Conservation (phyloP, 2,797 vertebrate genomes). For the Discoglossus pictus region DNA sequence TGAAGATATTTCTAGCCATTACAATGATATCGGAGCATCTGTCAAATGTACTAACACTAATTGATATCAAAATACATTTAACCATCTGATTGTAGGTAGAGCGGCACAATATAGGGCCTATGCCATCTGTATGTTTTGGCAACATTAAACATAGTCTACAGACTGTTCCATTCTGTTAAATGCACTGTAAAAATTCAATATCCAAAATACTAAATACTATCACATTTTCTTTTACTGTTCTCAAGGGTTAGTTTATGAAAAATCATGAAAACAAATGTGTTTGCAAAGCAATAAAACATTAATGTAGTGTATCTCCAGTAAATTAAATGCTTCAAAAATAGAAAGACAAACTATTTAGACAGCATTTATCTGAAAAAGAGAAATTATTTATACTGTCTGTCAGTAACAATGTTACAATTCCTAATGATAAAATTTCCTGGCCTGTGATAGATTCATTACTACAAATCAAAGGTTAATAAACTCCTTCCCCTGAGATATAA, state of each 20-base stretch:
- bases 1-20: slow-evolving; percentile 22
- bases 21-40: slow-evolving; percentile 45
- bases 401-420: too few species aligned
- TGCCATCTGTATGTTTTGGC: slow-evolving; percentile 44
- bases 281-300: slow-evolving; percentile 35
- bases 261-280: slow-evolving; percentile 31
- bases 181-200: slow-evolving; percentile 49
- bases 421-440: too few species aligned
- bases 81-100: slow-evolving; percentile 30
- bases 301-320: slow-evolving; percentile 29
- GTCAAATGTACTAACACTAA: slow-evolving; percentile 40
- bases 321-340: slow-evolving; percentile 26
- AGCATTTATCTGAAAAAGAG: too few species aligned
- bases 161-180: slow-evolving; percentile 22
- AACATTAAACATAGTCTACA: not conserved
- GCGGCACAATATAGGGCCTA: not conserved
- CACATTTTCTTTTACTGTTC: slow-evolving; percentile 33
- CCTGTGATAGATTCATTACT: too few species aligned
- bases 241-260: slow-evolving; percentile 36
- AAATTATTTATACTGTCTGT: too few species aligned
- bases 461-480: too few species aligned
- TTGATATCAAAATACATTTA: slow-evolving; percentile 43
- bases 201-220: slow-evolving; percentile 36
- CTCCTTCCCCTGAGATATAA: too few species aligned
- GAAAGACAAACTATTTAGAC: too few species aligned